phyloP scores from a whole-genome alignment of 2,888 invertebrate genomes.

The Digitonthophagus gazella region DNA sequence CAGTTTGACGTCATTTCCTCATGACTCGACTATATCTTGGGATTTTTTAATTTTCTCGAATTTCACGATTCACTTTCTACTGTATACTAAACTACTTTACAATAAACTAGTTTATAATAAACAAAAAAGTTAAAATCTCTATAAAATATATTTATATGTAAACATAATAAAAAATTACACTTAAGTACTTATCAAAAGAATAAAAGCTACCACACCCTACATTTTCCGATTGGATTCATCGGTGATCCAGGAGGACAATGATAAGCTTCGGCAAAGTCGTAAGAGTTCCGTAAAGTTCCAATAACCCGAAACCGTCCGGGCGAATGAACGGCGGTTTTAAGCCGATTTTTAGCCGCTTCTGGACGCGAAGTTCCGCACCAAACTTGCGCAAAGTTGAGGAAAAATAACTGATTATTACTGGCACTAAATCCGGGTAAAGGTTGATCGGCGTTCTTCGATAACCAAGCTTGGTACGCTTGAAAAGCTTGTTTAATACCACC shows the following conservation, averaged over 20 bases:
- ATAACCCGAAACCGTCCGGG: constrained; percentile 65
- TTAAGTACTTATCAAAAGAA: constrained; percentile 6
- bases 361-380: constrained; percentile 83
- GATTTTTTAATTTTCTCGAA: too few relatives aligned
- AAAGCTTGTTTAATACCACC: constrained; percentile 93
- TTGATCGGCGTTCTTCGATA: constrained; percentile 58
- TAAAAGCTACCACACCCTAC: constrained; percentile 23
- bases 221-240: constrained; percentile 26
- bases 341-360: constrained; percentile 74
- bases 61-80: too few relatives aligned
- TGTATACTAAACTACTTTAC: too few relatives aligned
- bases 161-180: constrained; percentile 8
- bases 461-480: constrained; percentile 79
- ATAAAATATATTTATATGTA: constrained; percentile 14
- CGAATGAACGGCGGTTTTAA: constrained; percentile 81
- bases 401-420: constrained; percentile 81
- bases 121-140: background rate
- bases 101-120: too few relatives aligned
- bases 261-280: constrained; percentile 23
- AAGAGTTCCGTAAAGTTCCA: constrained; percentile 26
- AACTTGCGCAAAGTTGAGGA: constrained; percentile 85
- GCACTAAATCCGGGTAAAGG: constrained; percentile 70
- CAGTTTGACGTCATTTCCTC: too few relatives aligned
- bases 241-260: constrained; percentile 20
- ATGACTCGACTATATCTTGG: too few relatives aligned